phyloP scores from a whole-genome alignment of 2,113 vertebrate genomes.

The Ictalurus furcatus region DNA sequence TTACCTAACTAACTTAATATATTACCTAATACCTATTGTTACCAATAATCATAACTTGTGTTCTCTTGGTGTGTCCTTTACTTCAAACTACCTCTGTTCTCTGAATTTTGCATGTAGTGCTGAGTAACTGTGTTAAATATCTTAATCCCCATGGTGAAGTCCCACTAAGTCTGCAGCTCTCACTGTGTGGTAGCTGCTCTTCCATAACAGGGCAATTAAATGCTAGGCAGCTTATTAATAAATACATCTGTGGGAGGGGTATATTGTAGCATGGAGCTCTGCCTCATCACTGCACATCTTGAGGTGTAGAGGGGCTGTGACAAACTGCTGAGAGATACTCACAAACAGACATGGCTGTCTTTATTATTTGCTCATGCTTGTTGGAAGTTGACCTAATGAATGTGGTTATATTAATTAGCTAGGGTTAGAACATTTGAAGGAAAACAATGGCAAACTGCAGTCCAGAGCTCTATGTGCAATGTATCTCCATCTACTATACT shows the following conservation, averaged over 20 bases:
- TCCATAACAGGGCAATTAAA: constrained; percentile 61
- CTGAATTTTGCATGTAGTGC: constrained; percentile 31
- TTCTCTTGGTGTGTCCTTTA: constrained; percentile 18
- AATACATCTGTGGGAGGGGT: constrained; percentile 56
- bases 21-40: neutral
- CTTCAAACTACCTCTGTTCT: constrained; percentile 11
- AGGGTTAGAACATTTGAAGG: neutral
- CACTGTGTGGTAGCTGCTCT: constrained; percentile 43
- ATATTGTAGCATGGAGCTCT: constrained; percentile 34
- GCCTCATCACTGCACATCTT: constrained; percentile 37
- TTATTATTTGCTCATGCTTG: constrained; percentile 17
- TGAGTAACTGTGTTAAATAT: constrained; percentile 50
- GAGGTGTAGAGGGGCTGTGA: constrained; percentile 33
- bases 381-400: constrained; percentile 20
- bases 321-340: constrained; percentile 27
- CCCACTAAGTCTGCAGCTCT: constrained; percentile 47
- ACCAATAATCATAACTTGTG: neutral
- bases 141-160: constrained; percentile 39
- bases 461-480: neutral
- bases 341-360: constrained; percentile 22
- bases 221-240: constrained; percentile 59
- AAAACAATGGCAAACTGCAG: neutral
- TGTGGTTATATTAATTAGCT: constrained; percentile 14
- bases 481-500: neutral
- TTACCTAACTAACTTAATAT: neutral